Percentiles rank a stretch among this genome's conserved stretches.
Conservation (phyloP, 1,140 invertebrate genomes). For the Drosophila arawakana region DNA sequence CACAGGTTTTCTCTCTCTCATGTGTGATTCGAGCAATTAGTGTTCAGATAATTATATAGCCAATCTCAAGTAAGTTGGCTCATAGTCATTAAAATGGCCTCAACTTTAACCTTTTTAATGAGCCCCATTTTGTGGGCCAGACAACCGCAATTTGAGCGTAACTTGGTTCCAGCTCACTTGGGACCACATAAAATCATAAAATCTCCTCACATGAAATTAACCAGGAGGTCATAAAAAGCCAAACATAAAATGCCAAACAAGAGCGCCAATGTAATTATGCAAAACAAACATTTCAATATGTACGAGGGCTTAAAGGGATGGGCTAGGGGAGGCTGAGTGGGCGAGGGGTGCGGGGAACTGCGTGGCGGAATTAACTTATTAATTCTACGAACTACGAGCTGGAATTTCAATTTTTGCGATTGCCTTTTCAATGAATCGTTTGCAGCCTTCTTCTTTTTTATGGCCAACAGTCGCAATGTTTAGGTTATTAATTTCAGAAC, state of each 20-base stretch:
- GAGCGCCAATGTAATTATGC: conserved; percentile 69
- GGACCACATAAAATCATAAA: conserved; percentile 45
- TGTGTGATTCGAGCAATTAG: conserved; percentile 57
- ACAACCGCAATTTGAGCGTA: conserved; percentile 34
- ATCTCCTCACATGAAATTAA: conserved; percentile 61
- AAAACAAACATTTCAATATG: conserved; percentile 59
- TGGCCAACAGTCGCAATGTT: conserved; percentile 57
- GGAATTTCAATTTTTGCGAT: conserved; percentile 66
- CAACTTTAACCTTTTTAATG: conserved; percentile 81
- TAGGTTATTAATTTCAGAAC: conserved; percentile 67
- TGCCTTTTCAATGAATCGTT: conserved; percentile 47
- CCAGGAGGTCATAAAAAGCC: conserved; percentile 61
- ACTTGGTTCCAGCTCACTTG: background rate
- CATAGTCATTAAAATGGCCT: conserved; percentile 59
- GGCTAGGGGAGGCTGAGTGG: background rate
- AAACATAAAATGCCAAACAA: conserved; percentile 60
- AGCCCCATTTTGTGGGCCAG: conserved; percentile 48
- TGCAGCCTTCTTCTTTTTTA: conserved; percentile 45
- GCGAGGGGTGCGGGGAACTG: background rate
- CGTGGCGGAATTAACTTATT: conserved; percentile 75
- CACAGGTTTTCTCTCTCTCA: background rate
- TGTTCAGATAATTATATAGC: conserved; percentile 45
- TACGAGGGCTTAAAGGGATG: background rate
- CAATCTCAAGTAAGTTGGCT: conserved; percentile 22
- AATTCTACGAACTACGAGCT: conserved; percentile 59